Conservation (phyloP, 2,113 vertebrate species). For the Grammomys dolichurus region DNA sequence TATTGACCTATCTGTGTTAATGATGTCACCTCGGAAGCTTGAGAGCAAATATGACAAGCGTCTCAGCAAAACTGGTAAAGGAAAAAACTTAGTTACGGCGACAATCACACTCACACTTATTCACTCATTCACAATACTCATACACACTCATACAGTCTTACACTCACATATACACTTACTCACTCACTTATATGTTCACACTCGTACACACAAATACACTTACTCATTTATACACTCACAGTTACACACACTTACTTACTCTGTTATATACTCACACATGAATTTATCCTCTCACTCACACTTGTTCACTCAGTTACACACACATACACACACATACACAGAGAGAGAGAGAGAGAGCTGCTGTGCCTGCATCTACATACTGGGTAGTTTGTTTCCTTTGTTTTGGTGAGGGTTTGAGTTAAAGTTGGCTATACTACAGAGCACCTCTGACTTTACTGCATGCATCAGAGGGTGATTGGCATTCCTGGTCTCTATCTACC, state of each 20-base stretch:
- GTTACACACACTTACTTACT: not conserved
- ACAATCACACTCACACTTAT: not conserved
- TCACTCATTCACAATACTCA: too few relatives aligned
- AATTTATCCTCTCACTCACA: not conserved
- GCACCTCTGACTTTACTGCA: not conserved
- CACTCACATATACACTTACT: not conserved
- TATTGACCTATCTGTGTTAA: not conserved
- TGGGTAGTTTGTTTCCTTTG: not conserved
- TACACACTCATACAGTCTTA: not conserved
- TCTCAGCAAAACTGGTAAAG: not conserved
- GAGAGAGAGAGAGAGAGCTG: not conserved
- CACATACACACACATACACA: not conserved
- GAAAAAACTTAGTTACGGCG: too few relatives aligned
- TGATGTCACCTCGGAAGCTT: not conserved
- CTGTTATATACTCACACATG: not conserved
- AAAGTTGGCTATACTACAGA: not conserved
- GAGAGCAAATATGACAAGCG: not conserved
- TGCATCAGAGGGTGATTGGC: not conserved
- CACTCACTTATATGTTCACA: not conserved
- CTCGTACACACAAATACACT: not conserved
- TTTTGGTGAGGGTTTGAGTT: not conserved
- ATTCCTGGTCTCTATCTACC: not conserved
- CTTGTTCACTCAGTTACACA: not conserved
- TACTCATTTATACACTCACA: not conserved
- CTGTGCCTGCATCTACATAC: not conserved